Base-by-base conservation (phyloP, 2,797 vertebrate species). In the Arnoldichthys spilopterus region DNA sequence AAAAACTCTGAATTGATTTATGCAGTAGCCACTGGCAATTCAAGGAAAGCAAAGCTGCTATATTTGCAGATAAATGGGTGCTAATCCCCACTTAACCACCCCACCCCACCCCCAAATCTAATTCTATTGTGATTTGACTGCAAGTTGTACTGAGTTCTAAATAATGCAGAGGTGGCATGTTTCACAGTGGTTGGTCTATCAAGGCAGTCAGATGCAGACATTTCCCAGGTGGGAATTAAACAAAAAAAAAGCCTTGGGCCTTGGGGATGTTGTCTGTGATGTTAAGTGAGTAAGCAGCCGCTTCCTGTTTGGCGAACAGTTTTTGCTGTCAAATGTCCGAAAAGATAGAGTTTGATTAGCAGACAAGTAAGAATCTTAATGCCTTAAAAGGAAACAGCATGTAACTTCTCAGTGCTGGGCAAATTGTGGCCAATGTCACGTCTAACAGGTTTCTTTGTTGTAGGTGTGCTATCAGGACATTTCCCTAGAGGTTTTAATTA, bases 201-300 rank as follows among this genome's bases (percentile, higher is more conserved):
- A 69, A 73, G 69, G 47, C 47, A 66, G 32, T 76, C 61, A 79
- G 37, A 76, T 47, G 30, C 18, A 61, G 59, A 81, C 66, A 5
- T 69, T 40, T 81, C 49, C 18, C 76, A 28, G 47, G 53, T 70
- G 72, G 61, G 47, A 61, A 34, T 16, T 43, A 20, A 26, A 61
- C 54, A 61, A 59, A 54, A 18, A 37, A 59, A 26, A 28, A 16
- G 45, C n/a, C 62, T 67, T 16, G 68, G 76, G 54, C 68, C 45
- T 76, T 22, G 54, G 66, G 72, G 67, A 78, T 83, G 68, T 84
- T 76, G 68, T 69, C 74, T 54, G 26, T 59, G 24, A 59, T 76
- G 79, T 79, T 76, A 59, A 68, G 64, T 74, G 80, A 83, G 82
- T 62, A 79, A 82, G 74, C 76, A 70, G 54, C 34, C 32, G 15